Conservation (phyloP, 2,888 invertebrate species). For the Diaperis boleti region DNA sequence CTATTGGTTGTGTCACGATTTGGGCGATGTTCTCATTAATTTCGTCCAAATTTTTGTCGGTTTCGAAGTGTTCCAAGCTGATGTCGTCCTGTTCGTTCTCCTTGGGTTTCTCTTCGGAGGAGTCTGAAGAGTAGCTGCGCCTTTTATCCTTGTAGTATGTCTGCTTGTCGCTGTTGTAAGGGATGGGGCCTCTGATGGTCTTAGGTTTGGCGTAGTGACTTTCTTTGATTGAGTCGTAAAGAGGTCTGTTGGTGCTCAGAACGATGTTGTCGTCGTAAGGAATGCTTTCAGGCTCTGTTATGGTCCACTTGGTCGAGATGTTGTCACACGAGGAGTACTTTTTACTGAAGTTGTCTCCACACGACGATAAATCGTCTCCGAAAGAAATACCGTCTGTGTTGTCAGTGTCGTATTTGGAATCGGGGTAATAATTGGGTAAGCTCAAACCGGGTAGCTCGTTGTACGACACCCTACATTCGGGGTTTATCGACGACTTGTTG, state of each 20-base stretch:
- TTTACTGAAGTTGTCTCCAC: slow-evolving; percentile 60
- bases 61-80: slow-evolving; percentile 51
- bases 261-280: slow-evolving; percentile 65
- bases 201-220: slow-evolving; percentile 54
- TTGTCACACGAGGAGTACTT: slow-evolving; percentile 59
- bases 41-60: slow-evolving; percentile 60
- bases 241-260: slow-evolving; percentile 57
- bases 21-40: slow-evolving; percentile 57
- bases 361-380: slow-evolving; percentile 63
- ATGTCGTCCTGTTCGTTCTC: slow-evolving; percentile 43
- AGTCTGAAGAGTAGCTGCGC: slow-evolving; percentile 45
- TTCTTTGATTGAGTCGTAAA: slow-evolving; percentile 56
- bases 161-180: slow-evolving; percentile 50
- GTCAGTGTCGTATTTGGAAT: slow-evolving; percentile 68
- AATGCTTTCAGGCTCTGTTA: slow-evolving; percentile 55
- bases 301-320: slow-evolving; percentile 47
- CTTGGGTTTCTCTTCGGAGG: slow-evolving; percentile 36
- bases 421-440: slow-evolving; percentile 65
- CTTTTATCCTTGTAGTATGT: slow-evolving; percentile 51
- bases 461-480: slow-evolving; percentile 52
- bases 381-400: slow-evolving; percentile 67
- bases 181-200: slow-evolving; percentile 61
- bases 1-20: slow-evolving; percentile 37
- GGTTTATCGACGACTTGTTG: slow-evolving; percentile 69
- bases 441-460: slow-evolving; percentile 59